phyloP scores from a whole-genome alignment of 2,888 invertebrate species.

The Heteromyza rotundicornis region DNA sequence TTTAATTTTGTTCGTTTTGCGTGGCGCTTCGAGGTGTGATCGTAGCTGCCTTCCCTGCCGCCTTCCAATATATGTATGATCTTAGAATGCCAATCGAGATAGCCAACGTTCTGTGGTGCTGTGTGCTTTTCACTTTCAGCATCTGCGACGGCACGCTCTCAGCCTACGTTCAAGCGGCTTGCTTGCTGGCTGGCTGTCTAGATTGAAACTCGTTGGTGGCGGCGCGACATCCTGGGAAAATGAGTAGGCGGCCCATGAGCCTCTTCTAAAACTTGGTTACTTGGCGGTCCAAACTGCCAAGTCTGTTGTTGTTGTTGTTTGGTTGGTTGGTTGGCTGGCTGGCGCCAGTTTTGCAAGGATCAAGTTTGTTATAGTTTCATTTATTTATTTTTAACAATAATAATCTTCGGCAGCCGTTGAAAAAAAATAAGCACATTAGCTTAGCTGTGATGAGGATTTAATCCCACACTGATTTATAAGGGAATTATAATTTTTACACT shows the following conservation, averaged over 20 bases:
- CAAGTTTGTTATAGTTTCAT: not conserved
- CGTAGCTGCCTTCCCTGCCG: not conserved
- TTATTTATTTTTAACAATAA: no score
- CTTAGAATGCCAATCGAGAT: no score
- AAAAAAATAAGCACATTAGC: no score
- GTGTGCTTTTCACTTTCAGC: constrained; percentile 1
- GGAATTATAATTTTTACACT: no score
- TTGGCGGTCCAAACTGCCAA: no score
- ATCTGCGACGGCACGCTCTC: not conserved
- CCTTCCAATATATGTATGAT: no score
- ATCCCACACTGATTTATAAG: no score
- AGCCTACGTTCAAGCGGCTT: not conserved
- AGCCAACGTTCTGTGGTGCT: no score
- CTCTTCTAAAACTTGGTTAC: not conserved
- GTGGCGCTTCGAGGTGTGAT: not conserved
- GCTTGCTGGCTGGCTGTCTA: no score
- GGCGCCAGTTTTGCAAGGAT: not conserved
- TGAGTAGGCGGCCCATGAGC: not conserved
- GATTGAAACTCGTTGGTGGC: not conserved
- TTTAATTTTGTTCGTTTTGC: not conserved
- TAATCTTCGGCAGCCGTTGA: no score
- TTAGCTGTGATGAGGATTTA: no score
- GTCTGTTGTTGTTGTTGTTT: no score
- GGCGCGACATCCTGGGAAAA: not conserved
- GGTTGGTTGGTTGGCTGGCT: not conserved